Percentiles rank a stretch among this genome's conserved stretches.
These are phyloP conservation scores for Lytechinus pictus DNA, from an alignment of 35 echinoderm and acorn worm genomes.

Conservation along the genomic window DNA sequence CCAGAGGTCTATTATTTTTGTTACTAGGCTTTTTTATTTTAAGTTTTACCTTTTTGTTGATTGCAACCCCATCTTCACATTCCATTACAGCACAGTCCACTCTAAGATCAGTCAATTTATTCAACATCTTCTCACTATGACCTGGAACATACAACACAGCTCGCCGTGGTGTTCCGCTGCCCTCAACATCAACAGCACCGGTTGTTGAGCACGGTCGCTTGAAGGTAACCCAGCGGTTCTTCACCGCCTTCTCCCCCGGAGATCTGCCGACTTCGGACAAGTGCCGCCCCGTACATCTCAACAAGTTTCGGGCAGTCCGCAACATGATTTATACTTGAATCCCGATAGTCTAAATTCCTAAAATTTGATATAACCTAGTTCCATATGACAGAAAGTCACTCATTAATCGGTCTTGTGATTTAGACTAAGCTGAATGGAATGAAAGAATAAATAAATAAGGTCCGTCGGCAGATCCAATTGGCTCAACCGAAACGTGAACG, in stretches of 20 bases:
- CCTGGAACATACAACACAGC: slow-evolving; percentile 93
- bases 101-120: slow-evolving; percentile 67
- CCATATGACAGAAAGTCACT: not conserved
- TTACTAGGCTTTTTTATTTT: too few relatives aligned
- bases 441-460: too few relatives aligned
- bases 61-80: slow-evolving; percentile 97
- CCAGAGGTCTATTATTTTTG: too few relatives aligned
- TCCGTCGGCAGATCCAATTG: too few relatives aligned
- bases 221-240: not conserved
- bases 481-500: too few relatives aligned
- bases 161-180: slow-evolving; percentile 61
- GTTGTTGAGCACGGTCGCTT: not conserved
- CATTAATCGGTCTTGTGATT: not conserved
- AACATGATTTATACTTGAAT: not conserved
- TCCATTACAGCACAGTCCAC: slow-evolving; percentile 98
- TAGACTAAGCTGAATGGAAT: too few relatives aligned
- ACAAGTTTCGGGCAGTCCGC: not conserved
- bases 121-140: slow-evolving; percentile 77
- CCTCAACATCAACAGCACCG: not conserved
- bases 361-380: not conserved
- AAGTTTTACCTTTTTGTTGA: slow-evolving; percentile 78
- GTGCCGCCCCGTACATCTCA: not conserved
- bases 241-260: not conserved
- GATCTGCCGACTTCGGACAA: not conserved
- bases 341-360: not conserved